Evolutionary conservation across 2,888 invertebrate genomes (phyloP), one percentile per base, ranked within the genome.

Genomic region (Fragum sueziense): DNA sequence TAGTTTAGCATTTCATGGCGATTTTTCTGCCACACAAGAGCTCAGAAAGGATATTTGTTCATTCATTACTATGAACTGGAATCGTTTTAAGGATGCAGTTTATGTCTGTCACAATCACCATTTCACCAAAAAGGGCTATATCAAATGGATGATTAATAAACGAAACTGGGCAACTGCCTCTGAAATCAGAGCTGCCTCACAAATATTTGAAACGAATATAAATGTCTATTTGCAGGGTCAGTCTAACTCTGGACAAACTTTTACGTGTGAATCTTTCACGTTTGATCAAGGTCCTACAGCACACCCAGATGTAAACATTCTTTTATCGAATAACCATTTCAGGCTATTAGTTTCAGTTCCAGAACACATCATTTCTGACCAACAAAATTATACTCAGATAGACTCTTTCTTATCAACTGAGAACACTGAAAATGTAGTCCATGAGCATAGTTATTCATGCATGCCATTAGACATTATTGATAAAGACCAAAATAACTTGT

Each of bases 161-260:
- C 54, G 69, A 47, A 51, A 51, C 11, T 76, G 59, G 70, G 80
- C 73, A 41, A 70, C 73, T 61, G 41, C 69, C 25, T 62, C 54
- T 73, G 73, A 80, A 80, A 76, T 74, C 47, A 47, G 59, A 67
- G 76, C 67, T 33, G 80, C 80, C 20, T 22, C 73, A 17, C 7
- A 14, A 20, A 27, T 76, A 9, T 31, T 80, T 2, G 25, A 62
- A 4, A 37, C 20, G 9, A 73, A 62, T 62, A 76, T 80, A 17
- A 70, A 62, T 57, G 67, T 76, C 3, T 47, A 20, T 14, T 47
- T 47, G 47, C 47, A 47, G n/a, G 47, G 47, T 14, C 47, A 47
- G 17, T 47, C 47, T 47, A 14, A 47, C 47, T 9, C 14, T 14
- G 47, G 47, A 47, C n/a, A 20, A 3, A 47, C 37, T 9, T n/a